Evolutionary conservation across 2,113 vertebrate genomes (phyloP).

Genomic region (Archocentrus centrarchus): DNA sequence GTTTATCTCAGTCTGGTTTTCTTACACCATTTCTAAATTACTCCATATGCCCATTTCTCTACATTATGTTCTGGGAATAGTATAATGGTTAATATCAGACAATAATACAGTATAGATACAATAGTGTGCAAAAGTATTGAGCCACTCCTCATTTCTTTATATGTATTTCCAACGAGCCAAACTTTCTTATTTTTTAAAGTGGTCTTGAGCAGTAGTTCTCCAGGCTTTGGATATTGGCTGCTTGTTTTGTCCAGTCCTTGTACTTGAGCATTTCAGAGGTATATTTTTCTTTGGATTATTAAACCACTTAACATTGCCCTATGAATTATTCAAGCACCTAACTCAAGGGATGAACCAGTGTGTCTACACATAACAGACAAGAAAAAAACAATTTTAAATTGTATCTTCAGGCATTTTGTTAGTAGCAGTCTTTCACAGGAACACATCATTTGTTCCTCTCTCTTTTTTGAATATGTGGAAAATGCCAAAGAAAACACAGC

Average conservation of each 20-base stretch:
- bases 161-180: neutral
- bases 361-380: too few relatives aligned
- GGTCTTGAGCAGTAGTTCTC: neutral
- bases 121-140: neutral
- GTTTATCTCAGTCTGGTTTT: neutral
- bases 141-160: neutral
- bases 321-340: neutral
- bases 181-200: neutral
- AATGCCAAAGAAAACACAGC: neutral
- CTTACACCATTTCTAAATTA: neutral
- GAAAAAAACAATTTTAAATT: too few relatives aligned
- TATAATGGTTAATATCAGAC: neutral
- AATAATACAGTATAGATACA: neutral
- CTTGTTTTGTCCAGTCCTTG: too few relatives aligned
- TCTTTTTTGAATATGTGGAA: neutral
- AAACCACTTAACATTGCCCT: neutral
- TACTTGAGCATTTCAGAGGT: neutral
- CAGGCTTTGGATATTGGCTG: neutral
- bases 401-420: too few relatives aligned
- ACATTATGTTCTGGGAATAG: neutral
- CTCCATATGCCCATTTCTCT: neutral
- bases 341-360: neutral
- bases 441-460: neutral
- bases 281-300: neutral
- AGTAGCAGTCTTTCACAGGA: neutral